Evolutionary conservation across 1,140 invertebrate species (phyloP), one percentile per base, ranked within the genome.

Genomic region (Euwallacea similis): DNA sequence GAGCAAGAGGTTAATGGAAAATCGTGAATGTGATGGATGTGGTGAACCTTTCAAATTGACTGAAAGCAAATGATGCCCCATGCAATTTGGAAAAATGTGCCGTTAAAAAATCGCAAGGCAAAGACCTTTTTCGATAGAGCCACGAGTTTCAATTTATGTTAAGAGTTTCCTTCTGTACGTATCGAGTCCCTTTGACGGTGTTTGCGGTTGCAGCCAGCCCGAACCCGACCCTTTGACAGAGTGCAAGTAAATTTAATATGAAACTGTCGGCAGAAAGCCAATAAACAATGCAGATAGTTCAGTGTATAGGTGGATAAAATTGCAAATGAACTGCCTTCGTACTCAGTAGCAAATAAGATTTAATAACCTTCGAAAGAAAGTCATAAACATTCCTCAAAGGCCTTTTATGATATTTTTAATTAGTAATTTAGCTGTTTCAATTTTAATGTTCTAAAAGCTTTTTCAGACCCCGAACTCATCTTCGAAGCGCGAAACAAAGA

Each of bases 401-500:
- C 11, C 50, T 53, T 53, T 53, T 53, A 15, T 9, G 15, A 53
- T 53, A 53, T n/a, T 9, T 53, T 53, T 15, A 53, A 53, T 53
- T 53, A 53, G 50, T 53, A 53, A 53, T 53, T 53, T 53, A 53
- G 50, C 50, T 15, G 50, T 11, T 53, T 15, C 15, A 53, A 53
- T 53, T 53, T 53, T 53, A 53, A 53, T 53, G 50, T 6, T 53
- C 15, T 53, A 53, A 53, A 53, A 53, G 50, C 50, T 15, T 53
- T 53, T 53, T 15, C 50, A 53, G 50, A n/a, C 50, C 50, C 7
- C 50, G 50, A 50, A 50, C 54, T 56, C 11, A 56, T 56, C 54
- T 16, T 8, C 54, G 16, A 56, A 56, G 15, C 54, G 54, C 54
- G 54, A 56, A 56, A 56, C 54, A 56, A 56, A 56, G 54, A 56